Evolutionary conservation across 64 coral and sea anemone species (phyloP).

Genomic region (Dendrophyllia cribrosa): DNA sequence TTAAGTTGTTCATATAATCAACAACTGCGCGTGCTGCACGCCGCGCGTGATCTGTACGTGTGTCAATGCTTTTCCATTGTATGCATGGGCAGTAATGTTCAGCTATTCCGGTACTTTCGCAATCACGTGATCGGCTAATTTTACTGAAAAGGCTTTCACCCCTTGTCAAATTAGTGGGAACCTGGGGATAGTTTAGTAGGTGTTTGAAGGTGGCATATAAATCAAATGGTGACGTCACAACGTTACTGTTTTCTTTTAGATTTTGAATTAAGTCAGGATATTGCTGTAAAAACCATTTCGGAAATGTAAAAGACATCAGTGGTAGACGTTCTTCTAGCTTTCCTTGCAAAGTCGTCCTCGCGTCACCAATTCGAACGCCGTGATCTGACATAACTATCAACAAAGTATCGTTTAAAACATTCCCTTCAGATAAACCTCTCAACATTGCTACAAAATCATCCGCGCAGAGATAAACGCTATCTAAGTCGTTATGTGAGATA

Average conservation of each 20-base stretch:
- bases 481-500: constrained; percentile 80
- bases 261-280: constrained; percentile 48
- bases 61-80: constrained; percentile 58
- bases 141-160: constrained; percentile 75
- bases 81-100: constrained; percentile 97
- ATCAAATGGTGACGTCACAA: constrained; percentile 94
- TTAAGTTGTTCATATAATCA: constrained; percentile 78
- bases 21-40: constrained; percentile 69
- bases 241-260: constrained; percentile 67
- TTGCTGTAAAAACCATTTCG: constrained; percentile 58
- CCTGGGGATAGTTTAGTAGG: constrained; percentile 74
- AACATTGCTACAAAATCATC: constrained; percentile 74
- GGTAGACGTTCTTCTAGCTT: constrained; percentile 92
- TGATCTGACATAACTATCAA: constrained; percentile 91
- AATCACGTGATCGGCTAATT: constrained; percentile 74
- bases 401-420: constrained; percentile 81
- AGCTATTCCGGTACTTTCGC: constrained; percentile 71
- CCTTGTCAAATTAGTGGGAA: constrained; percentile 35
- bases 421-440: constrained; percentile 64
- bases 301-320: constrained; percentile 81
- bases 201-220: constrained; percentile 84
- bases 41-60: constrained; percentile 61
- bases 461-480: constrained; percentile 41
- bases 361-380: constrained; percentile 83
- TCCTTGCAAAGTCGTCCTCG: constrained; percentile 79